Evolutionary conservation across 2,888 invertebrate genomes (phyloP), one percentile per base, ranked within the genome.

Genomic region (Clanis bilineata): DNA sequence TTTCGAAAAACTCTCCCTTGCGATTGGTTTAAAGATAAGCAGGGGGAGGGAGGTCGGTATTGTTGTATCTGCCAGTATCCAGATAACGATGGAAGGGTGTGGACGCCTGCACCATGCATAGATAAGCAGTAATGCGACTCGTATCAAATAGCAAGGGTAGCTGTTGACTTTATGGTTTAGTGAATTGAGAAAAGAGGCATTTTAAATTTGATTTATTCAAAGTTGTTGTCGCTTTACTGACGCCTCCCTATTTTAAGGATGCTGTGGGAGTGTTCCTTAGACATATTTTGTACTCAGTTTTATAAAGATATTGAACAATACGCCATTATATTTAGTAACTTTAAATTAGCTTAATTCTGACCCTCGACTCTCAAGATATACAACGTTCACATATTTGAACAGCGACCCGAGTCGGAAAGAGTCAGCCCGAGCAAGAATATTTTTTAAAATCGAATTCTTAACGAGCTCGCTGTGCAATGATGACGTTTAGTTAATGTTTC

Each of bases 51-150:
- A 78, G 78, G 77, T 79, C 63, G 62, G 71, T 81, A 85, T 88
- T 89, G 89, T 90, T 86, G 80, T 85, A 88, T 86, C 87, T 85
- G 85, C 73, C 85, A 88, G 86, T 88, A 80, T 86, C 82, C 71
- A 74, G 90, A 90, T 90, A 90, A 81, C 82, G 68, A 64, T 64
- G 67, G 80, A 76, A 84, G 88, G 90, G 90, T 85, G 85, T 77
- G 82, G 86, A 83, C 83, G 83, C 74, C 83, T 83, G 82, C 82
- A 70, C 73, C 74, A 70, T 74, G 79, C 82, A 78, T 74, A 86
- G 90, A 91, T 91, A 90, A 91, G 84, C 72, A 61, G 70, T 83
- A 82, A 86, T 85, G 82, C 78, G 74, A 68, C 74, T 74, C 80
- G 79, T 75, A 79, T 81, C 76, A 72, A 69, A 72, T 75, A 69